Evolutionary conservation across 2,797 vertebrate genomes (phyloP).

Genomic region (Anabas testudineus): DNA sequence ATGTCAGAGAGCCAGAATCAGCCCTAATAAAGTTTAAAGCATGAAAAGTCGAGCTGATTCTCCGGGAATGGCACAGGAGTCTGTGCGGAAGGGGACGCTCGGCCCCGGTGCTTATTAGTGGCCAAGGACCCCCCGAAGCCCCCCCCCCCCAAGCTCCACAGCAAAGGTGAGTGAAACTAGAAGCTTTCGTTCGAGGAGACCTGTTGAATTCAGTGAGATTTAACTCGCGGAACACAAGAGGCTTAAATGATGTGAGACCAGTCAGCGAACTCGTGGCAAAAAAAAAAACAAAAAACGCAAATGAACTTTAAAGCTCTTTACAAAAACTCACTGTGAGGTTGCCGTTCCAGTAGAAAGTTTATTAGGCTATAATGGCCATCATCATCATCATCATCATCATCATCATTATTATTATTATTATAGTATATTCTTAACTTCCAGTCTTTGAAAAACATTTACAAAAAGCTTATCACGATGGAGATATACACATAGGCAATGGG

Average conservation of each 20-base stretch:
- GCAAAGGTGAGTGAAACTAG: constrained; percentile 91
- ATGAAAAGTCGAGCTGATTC: constrained; percentile 92
- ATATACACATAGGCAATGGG: constrained; percentile 88
- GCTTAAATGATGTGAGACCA: not conserved
- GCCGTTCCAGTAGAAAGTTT: constrained; percentile 97
- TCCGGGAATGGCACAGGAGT: constrained; percentile 84
- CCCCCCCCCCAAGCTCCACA: constrained; percentile 81
- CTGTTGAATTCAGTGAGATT: constrained; percentile 75
- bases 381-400: constrained; percentile 54
- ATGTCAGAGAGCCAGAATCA: constrained; percentile 96
- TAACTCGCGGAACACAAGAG: constrained; percentile 3
- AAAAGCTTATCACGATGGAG: constrained; percentile 90
- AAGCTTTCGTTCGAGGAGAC: constrained; percentile 64
- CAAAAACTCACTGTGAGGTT: constrained; percentile 51
- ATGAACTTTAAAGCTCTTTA: not conserved
- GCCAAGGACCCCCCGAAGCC: constrained; percentile 81
- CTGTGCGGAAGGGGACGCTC: constrained; percentile 86
- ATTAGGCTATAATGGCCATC: constrained; percentile 80
- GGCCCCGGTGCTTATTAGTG: constrained; percentile 87
- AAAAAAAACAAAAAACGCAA: too few relatives aligned
- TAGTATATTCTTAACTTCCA: constrained; percentile 91
- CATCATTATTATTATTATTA: constrained; percentile 53
- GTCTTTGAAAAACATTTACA: constrained; percentile 91
- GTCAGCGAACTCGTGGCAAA: not conserved
- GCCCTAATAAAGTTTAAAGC: constrained; percentile 97